Evolutionary conservation across 1,140 invertebrate genomes (phyloP), one percentile per base, ranked within the genome.

Genomic region (Cardiocondyla obscurior): DNA sequence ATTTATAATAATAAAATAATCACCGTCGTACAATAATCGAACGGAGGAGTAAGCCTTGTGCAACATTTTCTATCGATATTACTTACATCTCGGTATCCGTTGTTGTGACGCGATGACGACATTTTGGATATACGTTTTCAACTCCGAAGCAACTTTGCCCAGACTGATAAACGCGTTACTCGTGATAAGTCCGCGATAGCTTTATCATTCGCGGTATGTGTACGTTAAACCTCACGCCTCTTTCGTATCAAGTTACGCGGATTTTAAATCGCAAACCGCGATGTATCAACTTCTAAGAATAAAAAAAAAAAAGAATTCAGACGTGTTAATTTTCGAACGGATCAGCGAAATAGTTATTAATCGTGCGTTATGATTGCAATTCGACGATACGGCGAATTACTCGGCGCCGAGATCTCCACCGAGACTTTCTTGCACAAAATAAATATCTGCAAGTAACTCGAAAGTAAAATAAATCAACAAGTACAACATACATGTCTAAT

Each of bases 111-210:
- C n/a, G 19, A 36, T 8, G 22, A n/a, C 25, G 33, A 46, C 28
- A 12, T 46, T 74, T 76, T 2, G 14, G 64, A 67, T 30, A 62
- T n/a, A 58, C 25, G 22, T 14, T 74, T 74, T 33, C 8, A 51
- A 39, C n/a, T 64, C 2, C 5, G 57, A 76, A 14, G 30, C 1
- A 64, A 64, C 19, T 64, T 62, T 30, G 16, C 14, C 22, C 46
- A 33, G 8, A 30, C 16, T 6, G 73, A 76, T 64, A 76, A 67
- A 53, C 73, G 7, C 44, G 46, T 28, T 28, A 16, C 33, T 49
- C 28, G 10, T 19, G 64, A 57, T 70, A 55, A 81, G 53, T 39
- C 19, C 19, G 10, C 53, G 74, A 81, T 70, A 81, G 70, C 49
- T 69, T 81, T 81, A 81, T 46, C 76, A 57, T 81, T 25, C 12